Evolutionary conservation across 1,140 invertebrate genomes (phyloP).

Genomic region (Arion vulgaris): DNA sequence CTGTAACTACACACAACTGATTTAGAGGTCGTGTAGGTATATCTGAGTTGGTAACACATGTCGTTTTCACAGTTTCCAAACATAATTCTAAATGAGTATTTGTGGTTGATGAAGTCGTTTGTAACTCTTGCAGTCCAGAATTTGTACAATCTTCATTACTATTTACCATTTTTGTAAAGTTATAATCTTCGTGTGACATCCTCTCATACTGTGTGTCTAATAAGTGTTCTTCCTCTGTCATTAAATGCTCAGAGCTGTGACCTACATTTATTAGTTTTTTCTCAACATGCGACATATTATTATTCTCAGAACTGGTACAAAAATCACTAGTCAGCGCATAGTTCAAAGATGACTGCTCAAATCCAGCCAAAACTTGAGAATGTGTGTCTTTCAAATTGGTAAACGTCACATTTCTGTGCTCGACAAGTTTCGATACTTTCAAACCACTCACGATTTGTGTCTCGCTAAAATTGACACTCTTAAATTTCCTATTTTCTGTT

Average conservation of each 20-base stretch:
- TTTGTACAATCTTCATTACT: not conserved
- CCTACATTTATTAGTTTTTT: not conserved
- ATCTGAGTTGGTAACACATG: not conserved
- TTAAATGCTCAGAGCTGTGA: not conserved
- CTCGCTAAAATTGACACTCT: not conserved
- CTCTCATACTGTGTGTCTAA: not conserved
- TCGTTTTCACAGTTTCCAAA: not conserved
- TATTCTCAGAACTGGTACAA: not conserved
- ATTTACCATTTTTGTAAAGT: not conserved
- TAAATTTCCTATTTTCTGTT: not conserved
- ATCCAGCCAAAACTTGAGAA: not conserved
- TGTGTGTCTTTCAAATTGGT: not conserved
- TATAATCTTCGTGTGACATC: not conserved
- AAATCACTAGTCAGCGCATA: not conserved
- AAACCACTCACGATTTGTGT: not conserved
- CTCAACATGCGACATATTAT: not conserved
- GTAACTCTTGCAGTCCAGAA: not conserved
- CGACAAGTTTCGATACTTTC: not conserved
- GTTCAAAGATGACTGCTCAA: not conserved
- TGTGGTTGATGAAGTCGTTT: not conserved
- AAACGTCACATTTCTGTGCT: not conserved
- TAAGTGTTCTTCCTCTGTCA: not conserved
- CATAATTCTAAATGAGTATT: not conserved
- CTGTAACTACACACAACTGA: not conserved
- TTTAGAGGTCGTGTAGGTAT: not conserved